These are phyloP conservation scores for Centropyge bicolor DNA, from an alignment of 2,797 vertebrate genomes.

Conservation along the genomic window DNA sequence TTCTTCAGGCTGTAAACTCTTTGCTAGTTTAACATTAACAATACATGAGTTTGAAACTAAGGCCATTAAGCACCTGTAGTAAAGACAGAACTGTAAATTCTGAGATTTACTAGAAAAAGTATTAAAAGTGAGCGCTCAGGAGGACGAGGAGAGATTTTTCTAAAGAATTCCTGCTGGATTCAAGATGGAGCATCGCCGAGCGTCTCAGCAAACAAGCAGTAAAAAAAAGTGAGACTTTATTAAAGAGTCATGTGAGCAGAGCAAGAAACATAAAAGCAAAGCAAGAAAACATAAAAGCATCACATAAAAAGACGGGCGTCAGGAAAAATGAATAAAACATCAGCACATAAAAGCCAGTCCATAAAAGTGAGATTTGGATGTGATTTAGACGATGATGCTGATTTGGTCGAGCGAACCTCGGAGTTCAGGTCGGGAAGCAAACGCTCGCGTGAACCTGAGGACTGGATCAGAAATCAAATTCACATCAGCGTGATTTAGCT, in stretches of 20 bases:
- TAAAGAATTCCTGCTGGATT: background rate
- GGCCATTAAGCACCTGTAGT: too few relatives aligned
- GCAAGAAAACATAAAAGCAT: slow-evolving; percentile 59
- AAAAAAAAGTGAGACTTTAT: slow-evolving; percentile 51
- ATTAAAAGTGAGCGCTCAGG: background rate
- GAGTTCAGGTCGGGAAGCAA: slow-evolving; percentile 12
- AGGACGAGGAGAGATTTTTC: background rate
- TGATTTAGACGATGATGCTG: slow-evolving; percentile 40
- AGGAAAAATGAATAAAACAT: slow-evolving; percentile 71
- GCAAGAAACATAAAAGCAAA: slow-evolving; percentile 67
- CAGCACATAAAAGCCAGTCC: slow-evolving; percentile 58
- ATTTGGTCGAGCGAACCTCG: slow-evolving; percentile 17
- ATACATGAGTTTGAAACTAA: background rate
- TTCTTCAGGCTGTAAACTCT: background rate
- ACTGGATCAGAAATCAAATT: background rate
- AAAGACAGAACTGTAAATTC: background rate
- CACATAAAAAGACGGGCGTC: slow-evolving; percentile 63
- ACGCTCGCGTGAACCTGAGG: background rate
- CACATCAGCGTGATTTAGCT: background rate
- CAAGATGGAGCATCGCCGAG: background rate
- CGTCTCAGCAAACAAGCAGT: slow-evolving; percentile 36
- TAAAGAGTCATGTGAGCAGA: slow-evolving; percentile 64
- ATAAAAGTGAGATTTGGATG: slow-evolving; percentile 58
- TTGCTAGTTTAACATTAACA: background rate
- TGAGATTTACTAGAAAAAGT: background rate